Evolutionary conservation across 2,113 vertebrate species (phyloP).

Genomic region (Hydropotes inermis): DNA sequence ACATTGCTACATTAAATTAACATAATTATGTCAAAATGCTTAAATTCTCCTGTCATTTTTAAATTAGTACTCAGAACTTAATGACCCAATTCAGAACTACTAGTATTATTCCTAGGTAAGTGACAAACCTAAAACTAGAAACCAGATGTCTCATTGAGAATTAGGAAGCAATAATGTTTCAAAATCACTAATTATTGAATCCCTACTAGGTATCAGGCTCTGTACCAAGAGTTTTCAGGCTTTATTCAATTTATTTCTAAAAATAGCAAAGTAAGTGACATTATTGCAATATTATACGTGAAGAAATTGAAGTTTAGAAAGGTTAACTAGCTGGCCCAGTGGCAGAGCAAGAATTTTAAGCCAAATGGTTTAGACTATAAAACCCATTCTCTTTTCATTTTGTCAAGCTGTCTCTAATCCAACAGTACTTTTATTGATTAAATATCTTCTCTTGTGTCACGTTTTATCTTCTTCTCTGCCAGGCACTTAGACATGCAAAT

Average conservation of each 20-base stretch:
- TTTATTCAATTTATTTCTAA: not conserved
- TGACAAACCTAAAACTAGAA: not conserved
- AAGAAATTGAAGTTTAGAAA: not conserved
- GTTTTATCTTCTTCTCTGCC: not conserved
- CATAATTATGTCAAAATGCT: not conserved
- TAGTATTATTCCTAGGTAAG: not conserved
- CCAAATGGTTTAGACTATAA: not conserved
- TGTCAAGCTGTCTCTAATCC: not conserved
- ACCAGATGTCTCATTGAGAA: not conserved
- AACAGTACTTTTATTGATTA: not conserved
- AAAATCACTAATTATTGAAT: not conserved
- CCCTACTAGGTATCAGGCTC: not conserved
- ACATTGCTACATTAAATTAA: not conserved
- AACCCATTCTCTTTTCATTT: not conserved
- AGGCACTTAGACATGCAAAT: not conserved
- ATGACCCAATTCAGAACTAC: not conserved
- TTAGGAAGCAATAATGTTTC: not conserved
- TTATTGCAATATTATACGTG: not conserved
- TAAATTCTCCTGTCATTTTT: not conserved
- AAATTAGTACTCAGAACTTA: not conserved
- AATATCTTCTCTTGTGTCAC: not conserved
- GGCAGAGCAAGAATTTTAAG: not conserved
- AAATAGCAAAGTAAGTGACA: not conserved
- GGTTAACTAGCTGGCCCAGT: not conserved
- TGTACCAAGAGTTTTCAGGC: not conserved